Conservation (phyloP, 2,113 vertebrate species). For the Sylvilagus bachmani region DNA sequence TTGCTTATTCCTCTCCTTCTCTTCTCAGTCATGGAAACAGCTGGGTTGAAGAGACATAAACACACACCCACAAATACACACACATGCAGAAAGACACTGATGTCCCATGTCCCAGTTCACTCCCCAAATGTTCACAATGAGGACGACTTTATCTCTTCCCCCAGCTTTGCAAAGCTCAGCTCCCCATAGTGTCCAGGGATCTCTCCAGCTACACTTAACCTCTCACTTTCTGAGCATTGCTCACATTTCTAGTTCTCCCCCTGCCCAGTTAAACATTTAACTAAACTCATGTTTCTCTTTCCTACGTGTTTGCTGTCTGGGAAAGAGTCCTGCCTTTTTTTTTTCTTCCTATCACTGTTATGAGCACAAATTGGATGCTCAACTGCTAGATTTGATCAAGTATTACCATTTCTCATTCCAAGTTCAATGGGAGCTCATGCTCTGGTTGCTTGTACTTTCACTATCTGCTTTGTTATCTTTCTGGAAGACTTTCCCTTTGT, state of each 20-base stretch:
- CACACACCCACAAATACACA: too few relatives aligned
- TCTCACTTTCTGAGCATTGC: not conserved
- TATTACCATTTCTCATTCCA: not conserved
- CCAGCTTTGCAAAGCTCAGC: not conserved
- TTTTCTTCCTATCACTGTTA: not conserved
- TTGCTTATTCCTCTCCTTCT: not conserved
- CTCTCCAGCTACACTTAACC: not conserved
- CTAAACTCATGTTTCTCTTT: not conserved
- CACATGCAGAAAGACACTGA: too few relatives aligned
- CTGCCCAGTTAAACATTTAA: not conserved
- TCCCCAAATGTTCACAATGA: too few relatives aligned
- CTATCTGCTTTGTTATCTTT: not conserved
- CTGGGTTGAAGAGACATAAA: too few relatives aligned
- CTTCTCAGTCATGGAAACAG: not conserved
- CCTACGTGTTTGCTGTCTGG: not conserved
- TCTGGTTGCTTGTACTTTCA: not conserved
- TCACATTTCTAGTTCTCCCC: not conserved
- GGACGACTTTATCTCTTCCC: too few relatives aligned
- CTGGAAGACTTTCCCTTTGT: conserved; percentile 18
- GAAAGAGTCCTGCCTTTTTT: not conserved
- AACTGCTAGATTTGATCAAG: not conserved
- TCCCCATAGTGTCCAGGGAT: not conserved
- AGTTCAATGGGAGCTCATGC: not conserved
- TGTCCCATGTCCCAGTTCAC: too few relatives aligned
- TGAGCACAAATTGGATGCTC: not conserved